Conservation (phyloP, 1,140 invertebrate genomes). For the Drosophila parvula region DNA sequence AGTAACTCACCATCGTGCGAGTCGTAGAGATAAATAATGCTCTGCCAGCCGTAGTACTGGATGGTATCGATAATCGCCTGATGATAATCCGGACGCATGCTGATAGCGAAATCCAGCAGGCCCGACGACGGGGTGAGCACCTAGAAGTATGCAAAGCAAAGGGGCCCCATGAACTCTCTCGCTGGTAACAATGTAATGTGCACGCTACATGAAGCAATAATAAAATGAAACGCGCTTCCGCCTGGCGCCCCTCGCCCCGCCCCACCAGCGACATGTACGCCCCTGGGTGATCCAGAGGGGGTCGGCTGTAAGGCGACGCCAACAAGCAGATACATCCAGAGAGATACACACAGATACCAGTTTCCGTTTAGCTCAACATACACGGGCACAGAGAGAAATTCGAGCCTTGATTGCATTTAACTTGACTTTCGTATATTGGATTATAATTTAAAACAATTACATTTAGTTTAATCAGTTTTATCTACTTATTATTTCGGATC, state of each 20-base stretch:
- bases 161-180: slow-evolving; percentile 18
- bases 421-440: not conserved
- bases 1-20: slow-evolving; percentile 95
- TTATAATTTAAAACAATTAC: too few relatives aligned
- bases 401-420: not conserved
- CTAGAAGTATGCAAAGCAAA: slow-evolving; percentile 84
- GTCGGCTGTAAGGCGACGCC: slow-evolving; percentile 29
- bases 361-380: slow-evolving; percentile 62
- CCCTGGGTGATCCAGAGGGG: slow-evolving; percentile 3
- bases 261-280: slow-evolving; percentile 44
- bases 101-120: slow-evolving; percentile 94
- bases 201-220: slow-evolving; percentile 81
- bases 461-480: too few relatives aligned
- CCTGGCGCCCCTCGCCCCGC: slow-evolving; percentile 52
- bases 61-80: slow-evolving; percentile 97
- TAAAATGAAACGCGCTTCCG: slow-evolving; percentile 82
- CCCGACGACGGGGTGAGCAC: slow-evolving; percentile 92
- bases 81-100: slow-evolving; percentile 97
- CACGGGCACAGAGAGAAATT: slow-evolving; percentile 17
- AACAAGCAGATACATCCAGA: slow-evolving; percentile 58
- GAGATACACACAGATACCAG: slow-evolving; percentile 64
- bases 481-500: too few relatives aligned
- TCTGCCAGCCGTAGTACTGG: slow-evolving; percentile 94
- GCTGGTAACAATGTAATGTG: slow-evolving; percentile 76
- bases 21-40: slow-evolving; percentile 97